Evolutionary conservation across 2,113 vertebrate genomes (phyloP).

Genomic region (Xiphias gladius): DNA sequence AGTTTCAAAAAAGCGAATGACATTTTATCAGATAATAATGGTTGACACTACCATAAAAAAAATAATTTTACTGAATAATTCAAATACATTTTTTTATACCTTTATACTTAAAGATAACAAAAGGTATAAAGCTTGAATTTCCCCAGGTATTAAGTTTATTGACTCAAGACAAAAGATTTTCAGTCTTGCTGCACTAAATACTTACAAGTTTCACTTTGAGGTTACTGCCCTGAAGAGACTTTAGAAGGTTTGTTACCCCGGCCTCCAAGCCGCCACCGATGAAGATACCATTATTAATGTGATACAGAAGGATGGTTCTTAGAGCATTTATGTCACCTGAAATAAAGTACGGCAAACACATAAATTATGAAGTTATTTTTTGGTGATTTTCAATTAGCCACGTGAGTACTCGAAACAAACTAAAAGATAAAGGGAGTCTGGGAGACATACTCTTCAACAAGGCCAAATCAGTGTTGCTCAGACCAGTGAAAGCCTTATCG

Average conservation of each 20-base stretch:
- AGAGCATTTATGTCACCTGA: slow-evolving; percentile 92
- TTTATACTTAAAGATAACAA: background rate
- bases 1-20: background rate
- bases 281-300: slow-evolving; percentile 90
- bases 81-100: background rate
- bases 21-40: slow-evolving; percentile 5
- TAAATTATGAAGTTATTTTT: background rate
- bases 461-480: slow-evolving; percentile 87
- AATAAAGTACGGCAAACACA: slow-evolving; percentile 7
- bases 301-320: slow-evolving; percentile 93
- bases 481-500: slow-evolving; percentile 92
- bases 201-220: slow-evolving; percentile 91
- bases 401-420: background rate
- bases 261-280: slow-evolving; percentile 93
- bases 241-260: slow-evolving; percentile 95
- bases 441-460: slow-evolving; percentile 87
- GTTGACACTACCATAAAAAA: background rate
- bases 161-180: background rate
- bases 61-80: background rate
- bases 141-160: background rate
- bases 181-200: slow-evolving; percentile 32
- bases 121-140: background rate
- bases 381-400: background rate
- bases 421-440: background rate
- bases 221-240: slow-evolving; percentile 92